phyloP scores from a whole-genome alignment of 2,113 vertebrate genomes.

The Prunella himalayana region DNA sequence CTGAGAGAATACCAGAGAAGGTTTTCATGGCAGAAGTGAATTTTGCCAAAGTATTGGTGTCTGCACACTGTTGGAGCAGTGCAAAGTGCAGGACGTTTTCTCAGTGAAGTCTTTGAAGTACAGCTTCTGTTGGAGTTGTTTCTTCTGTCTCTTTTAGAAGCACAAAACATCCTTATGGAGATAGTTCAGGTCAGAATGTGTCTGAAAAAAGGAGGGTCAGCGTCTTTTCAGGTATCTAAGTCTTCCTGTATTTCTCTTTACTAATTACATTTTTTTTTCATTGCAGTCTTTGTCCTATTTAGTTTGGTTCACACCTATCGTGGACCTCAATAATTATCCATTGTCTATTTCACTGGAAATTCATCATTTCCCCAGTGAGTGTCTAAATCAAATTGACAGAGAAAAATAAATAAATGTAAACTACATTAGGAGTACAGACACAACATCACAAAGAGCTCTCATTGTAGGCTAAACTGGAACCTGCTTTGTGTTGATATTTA shows the following conservation, averaged over 20 bases:
- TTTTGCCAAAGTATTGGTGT: not conserved
- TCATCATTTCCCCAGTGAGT: not conserved
- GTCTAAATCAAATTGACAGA: not conserved
- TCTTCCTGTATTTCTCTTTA: not conserved
- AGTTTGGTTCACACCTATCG: not conserved
- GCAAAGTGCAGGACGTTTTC: not conserved
- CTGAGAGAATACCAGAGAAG: not conserved
- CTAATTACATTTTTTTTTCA: not conserved
- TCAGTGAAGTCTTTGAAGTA: not conserved
- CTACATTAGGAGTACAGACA: not conserved
- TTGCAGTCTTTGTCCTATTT: not conserved
- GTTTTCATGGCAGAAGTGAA: not conserved
- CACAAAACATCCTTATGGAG: not conserved
- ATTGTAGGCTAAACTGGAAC: not conserved
- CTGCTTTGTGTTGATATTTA: not conserved
- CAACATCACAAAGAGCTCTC: not conserved
- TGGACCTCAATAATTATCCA: not conserved
- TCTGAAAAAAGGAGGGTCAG: not conserved
- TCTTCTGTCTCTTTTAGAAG: not conserved
- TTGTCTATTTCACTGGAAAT: not conserved
- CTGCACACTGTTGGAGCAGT: not conserved
- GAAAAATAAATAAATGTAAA: not conserved
- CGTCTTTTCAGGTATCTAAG: not conserved
- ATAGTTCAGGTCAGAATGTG: not conserved
- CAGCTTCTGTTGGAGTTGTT: not conserved